These are phyloP conservation scores for Ictalurus punctatus DNA, from an alignment of 2,113 vertebrate genomes.

Conservation along the genomic window DNA sequence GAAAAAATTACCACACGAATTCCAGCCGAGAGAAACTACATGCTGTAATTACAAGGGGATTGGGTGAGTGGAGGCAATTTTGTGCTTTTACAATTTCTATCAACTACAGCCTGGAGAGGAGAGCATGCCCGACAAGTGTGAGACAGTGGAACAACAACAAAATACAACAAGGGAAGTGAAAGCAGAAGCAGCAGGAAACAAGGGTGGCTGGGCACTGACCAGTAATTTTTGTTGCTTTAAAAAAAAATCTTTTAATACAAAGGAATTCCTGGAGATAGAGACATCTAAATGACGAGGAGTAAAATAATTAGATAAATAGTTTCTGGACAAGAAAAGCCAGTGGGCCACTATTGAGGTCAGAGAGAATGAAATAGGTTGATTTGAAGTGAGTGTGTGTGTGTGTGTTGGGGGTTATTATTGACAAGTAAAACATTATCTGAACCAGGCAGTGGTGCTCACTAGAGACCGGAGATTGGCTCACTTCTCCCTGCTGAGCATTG, in stretches of 20 bases:
- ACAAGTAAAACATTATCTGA: slow-evolving; percentile 8
- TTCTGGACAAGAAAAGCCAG: slow-evolving; percentile 12
- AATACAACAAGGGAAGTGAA: slow-evolving; percentile 3
- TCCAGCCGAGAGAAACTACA: slow-evolving; percentile 45
- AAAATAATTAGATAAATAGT: slow-evolving; percentile 12
- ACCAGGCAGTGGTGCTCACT: neutral
- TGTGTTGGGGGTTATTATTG: neutral
- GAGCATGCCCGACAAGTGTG: slow-evolving; percentile 47
- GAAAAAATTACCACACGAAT: slow-evolving; percentile 36
- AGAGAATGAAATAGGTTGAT: neutral
- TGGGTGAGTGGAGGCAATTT: slow-evolving; percentile 57
- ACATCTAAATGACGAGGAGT: slow-evolving; percentile 10
- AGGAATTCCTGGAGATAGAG: slow-evolving; percentile 35
- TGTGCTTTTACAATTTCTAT: slow-evolving; percentile 54
- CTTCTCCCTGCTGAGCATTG: neutral
- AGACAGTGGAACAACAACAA: slow-evolving; percentile 28
- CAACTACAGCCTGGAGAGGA: slow-evolving; percentile 46
- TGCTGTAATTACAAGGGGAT: slow-evolving; percentile 62
- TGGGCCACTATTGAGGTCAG: slow-evolving; percentile 12
- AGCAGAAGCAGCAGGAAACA: neutral
- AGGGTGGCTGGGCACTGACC: slow-evolving; percentile 13
- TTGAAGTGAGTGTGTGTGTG: neutral
- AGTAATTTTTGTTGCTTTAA: neutral
- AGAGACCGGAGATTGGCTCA: neutral
- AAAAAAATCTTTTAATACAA: no score